Conservation (phyloP, 2,113 vertebrate genomes). For the Platycercus adscitus region DNA sequence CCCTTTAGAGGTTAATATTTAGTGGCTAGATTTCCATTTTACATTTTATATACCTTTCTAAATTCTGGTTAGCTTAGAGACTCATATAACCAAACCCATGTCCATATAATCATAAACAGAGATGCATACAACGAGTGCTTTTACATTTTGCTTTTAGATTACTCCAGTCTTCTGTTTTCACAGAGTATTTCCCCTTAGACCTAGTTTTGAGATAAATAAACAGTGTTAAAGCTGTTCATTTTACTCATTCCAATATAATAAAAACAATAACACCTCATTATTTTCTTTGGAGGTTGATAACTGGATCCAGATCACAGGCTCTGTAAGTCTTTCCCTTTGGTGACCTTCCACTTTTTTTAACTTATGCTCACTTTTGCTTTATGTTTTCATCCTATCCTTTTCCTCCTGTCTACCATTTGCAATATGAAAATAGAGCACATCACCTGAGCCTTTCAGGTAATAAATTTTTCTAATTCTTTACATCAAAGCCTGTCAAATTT, state of each 20-base stretch:
- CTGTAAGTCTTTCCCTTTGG: background rate
- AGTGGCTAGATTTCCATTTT: background rate
- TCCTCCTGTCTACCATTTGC: background rate
- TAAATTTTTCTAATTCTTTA: background rate
- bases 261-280: conserved; percentile 49
- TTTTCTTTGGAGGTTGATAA: conserved; percentile 15
- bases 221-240: conserved; percentile 21
- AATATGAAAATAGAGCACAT: background rate
- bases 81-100: background rate
- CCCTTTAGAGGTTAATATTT: background rate
- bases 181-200: background rate
- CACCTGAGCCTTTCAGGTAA: background rate
- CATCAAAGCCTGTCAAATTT: background rate
- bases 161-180: background rate
- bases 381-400: background rate
- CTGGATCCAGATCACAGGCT: conserved; percentile 14
- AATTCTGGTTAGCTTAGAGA: conserved; percentile 14
- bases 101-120: conserved; percentile 2
- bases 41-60: background rate
- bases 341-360: background rate
- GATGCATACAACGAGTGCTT: background rate
- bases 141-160: background rate
- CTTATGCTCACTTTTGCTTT: background rate
- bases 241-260: conserved; percentile 24
- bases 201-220: conserved; percentile 30